phyloP scores from a whole-genome alignment of 92 coral and sea anemone genomes.

The Ricordea florida region DNA sequence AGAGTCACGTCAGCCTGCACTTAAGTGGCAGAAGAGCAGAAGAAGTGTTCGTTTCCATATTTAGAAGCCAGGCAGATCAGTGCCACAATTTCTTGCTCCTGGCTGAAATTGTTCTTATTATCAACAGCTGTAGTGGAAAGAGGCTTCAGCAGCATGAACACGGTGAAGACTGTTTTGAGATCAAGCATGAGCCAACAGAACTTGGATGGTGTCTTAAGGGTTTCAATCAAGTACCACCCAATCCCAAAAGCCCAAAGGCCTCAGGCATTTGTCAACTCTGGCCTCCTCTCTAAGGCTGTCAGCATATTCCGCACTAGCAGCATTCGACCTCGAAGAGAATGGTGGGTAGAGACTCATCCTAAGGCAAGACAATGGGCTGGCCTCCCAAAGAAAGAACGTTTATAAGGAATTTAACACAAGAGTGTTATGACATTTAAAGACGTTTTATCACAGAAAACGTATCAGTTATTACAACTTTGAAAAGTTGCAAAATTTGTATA shows the following conservation, averaged over 20 bases:
- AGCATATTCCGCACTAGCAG: neutral
- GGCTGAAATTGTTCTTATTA: slow-evolving; percentile 18
- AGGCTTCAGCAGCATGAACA: slow-evolving; percentile 26
- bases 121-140: slow-evolving; percentile 26
- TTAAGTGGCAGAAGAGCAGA: neutral
- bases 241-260: slow-evolving; percentile 24
- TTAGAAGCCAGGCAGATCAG: neutral
- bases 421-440: neutral
- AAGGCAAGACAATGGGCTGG: slow-evolving; percentile 7
- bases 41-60: slow-evolving; percentile 2
- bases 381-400: slow-evolving; percentile 1
- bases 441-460: neutral
- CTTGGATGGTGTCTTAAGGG: neutral
- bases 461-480: neutral
- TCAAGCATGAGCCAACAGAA: neutral
- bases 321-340: slow-evolving; percentile 6
- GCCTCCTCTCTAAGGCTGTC: slow-evolving; percentile 21
- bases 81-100: neutral
- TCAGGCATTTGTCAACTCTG: slow-evolving; percentile 18
- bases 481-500: neutral
- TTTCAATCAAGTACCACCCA: slow-evolving; percentile 10
- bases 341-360: slow-evolving; percentile 29
- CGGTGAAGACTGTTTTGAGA: neutral
- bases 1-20: slow-evolving; percentile 8
- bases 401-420: neutral